Evolutionary conservation across 2,888 invertebrate genomes (phyloP), one percentile per base, ranked within the genome.

Genomic region (Anaspis maculata): DNA sequence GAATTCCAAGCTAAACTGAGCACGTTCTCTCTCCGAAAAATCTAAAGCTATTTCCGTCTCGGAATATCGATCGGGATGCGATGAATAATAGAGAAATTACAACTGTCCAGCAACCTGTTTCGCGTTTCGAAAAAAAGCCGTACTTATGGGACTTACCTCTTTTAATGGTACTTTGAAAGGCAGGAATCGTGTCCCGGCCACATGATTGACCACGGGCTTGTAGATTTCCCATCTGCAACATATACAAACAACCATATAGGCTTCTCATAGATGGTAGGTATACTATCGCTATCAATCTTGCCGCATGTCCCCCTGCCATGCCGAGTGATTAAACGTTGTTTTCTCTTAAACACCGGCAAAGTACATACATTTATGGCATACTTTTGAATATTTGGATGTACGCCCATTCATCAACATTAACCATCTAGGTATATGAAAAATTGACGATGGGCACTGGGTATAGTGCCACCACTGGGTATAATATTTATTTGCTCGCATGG

Each of bases 131-230:
- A n/a, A n/a, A n/a, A n/a, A n/a, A n/a, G n/a, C n/a, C n/a, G n/a
- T n/a, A n/a, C n/a, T n/a, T n/a, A n/a, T n/a, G n/a, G n/a, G 14
- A 61, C 64, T 67, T 57, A 73, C 75, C 60, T 69, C 60, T 49
- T 69, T 71, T 33, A 78, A 59, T 3, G 86, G 86, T 15, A 83
- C 83, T 67, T 86, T 86, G 60, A 85, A 85, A 39, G 82, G 75
- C 49, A 86, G 66, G 45, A 87, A 72, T 44, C 74, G 72, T 3
- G 85, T 84, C 11, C 78, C 79, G 36, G 72, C 67, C 32, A 86
- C 79, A 12, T 72, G 68, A 28, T 69, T 64, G 15, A 85, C 85
- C 54, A 74, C 67, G 7, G 76, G 63, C 48, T 68, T 69, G 56
- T 79, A 79, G 4, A 71, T 64, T 48, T 71, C 57, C 81, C 81